phyloP scores from a whole-genome alignment of 2,797 vertebrate species.

The Stomatorhinus walkeri region DNA sequence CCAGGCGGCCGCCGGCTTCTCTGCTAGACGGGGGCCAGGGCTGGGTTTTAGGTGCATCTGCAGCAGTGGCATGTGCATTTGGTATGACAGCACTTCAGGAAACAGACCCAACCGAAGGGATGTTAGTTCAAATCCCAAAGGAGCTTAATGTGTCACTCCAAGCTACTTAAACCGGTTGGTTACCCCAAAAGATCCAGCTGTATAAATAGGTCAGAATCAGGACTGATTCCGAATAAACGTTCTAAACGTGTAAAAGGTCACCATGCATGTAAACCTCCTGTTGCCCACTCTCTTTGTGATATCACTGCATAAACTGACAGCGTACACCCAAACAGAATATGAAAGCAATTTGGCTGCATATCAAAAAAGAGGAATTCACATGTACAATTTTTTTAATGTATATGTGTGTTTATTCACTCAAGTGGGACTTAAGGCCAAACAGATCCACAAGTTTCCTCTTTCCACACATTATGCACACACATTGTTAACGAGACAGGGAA shows the following conservation, averaged over 20 bases:
- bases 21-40: constrained; percentile 33
- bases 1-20: constrained; percentile 28
- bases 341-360: neutral
- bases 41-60: neutral
- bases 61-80: neutral
- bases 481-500: constrained; percentile 46
- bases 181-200: neutral
- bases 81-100: neutral
- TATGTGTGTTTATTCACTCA: constrained; percentile 41
- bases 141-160: neutral
- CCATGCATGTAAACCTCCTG: neutral
- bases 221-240: neutral
- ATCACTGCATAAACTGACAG: neutral
- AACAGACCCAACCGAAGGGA: neutral
- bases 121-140: neutral
- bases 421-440: constrained; percentile 38
- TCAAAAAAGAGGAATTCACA: neutral
- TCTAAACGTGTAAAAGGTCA: neutral
- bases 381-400: neutral
- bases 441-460: constrained; percentile 35
- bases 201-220: constrained; percentile 5
- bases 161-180: neutral
- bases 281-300: neutral
- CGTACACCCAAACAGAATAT: neutral
- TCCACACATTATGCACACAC: constrained; percentile 33